These are phyloP conservation scores for Adelges cooleyi DNA, from an alignment of 1,140 invertebrate species.

Conservation along the genomic window DNA sequence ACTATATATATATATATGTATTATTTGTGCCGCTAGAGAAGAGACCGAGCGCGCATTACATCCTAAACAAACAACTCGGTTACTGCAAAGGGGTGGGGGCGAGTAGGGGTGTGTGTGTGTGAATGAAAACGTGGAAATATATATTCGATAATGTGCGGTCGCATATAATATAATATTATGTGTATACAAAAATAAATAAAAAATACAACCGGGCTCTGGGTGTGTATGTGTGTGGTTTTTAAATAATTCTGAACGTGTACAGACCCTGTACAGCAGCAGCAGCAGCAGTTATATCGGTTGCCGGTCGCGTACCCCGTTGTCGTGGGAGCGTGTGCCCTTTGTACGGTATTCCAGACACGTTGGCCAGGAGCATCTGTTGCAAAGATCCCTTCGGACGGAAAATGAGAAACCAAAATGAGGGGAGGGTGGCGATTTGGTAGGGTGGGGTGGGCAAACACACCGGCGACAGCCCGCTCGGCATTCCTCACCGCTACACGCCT, in stretches of 20 bases:
- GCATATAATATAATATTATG: background rate
- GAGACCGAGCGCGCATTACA: background rate
- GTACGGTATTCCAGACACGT: slow-evolving; percentile 16
- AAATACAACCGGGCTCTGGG: too few relatives aligned
- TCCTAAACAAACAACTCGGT: slow-evolving; percentile 25
- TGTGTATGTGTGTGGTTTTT: slow-evolving; percentile 2
- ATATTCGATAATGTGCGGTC: slow-evolving; percentile 6
- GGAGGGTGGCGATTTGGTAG: background rate
- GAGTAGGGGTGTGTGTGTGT: background rate
- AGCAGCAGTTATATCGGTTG: background rate
- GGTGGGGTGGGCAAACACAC: too few relatives aligned
- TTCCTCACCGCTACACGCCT: background rate
- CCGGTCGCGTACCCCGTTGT: background rate
- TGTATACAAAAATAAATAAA: background rate
- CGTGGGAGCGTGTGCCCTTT: background rate
- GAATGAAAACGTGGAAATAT: slow-evolving; percentile 5
- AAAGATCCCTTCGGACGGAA: background rate
- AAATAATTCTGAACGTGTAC: slow-evolving; percentile 19
- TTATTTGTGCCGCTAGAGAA: background rate
- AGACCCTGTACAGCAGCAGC: background rate
- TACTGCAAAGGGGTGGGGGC: background rate
- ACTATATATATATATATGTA: background rate
- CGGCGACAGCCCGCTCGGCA: too few relatives aligned
- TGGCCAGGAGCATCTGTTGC: slow-evolving; percentile 23
- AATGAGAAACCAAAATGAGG: too few relatives aligned